Base-by-base conservation (phyloP, 2,113 vertebrate species). In the Empidonax traillii region DNA sequence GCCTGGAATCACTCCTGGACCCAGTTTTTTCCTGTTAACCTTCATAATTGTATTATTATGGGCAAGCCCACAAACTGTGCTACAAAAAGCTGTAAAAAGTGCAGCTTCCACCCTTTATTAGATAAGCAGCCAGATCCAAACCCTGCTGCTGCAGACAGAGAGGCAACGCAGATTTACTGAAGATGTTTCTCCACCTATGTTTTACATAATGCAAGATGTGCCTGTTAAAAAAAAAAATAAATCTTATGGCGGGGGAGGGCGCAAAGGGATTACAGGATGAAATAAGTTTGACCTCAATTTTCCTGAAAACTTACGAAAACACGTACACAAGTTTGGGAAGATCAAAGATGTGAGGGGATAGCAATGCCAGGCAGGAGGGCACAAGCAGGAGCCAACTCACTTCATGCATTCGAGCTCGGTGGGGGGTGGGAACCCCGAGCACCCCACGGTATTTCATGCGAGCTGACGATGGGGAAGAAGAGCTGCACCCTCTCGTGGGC, bases 21-120 rank as follows among this genome's bases (percentile, higher is more conserved):
- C 98, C 98, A 85, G 96, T 98, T 98, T 98, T 98, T 99, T 99
- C 98, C 98, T 98, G 98, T 99, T 99, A 99, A 99, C 99, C 98
- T 99, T 98, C 98, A 98, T 98, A 98, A 99, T 96, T 97, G 97
- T 98, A 98, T 98, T 98, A 98, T 98, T 98, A 98, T 91, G 93
- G 97, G 98, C 98, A 97, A 97, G 97, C 96, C 97, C 96, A 96
- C 96, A 96, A 98, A 98, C 96, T 96, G 77, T 94, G 94, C 97
- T 97, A 97, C 98, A 97, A 95, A 97, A 97, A 97, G 97, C 96
- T 93, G 87, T 93, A 93, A 96, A 95, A 95, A 96, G 97, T 88
- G 85, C 89, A 75, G 95, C 94, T 91, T 96, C 96, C 97, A 97
- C 96, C 95, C 95, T 97, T 97, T 97, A 98, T 97, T 95, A 98